Percentiles rank a stretch among this genome's conserved stretches.
Evolutionary conservation across 2,113 vertebrate species (phyloP).

Genomic region (Arenaria interpres): DNA sequence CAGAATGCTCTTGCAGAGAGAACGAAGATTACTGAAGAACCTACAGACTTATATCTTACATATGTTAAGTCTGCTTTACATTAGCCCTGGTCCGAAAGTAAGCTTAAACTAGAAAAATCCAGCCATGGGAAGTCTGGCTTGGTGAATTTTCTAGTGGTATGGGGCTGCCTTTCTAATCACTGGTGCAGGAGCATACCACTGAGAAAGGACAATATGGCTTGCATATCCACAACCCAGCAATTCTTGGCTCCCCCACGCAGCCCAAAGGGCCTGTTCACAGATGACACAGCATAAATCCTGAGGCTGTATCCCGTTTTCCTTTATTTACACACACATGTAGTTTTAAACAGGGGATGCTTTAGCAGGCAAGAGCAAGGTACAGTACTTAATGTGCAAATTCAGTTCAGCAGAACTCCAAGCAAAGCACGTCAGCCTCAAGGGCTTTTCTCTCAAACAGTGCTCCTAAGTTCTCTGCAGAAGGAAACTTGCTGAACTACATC

Average conservation of each 20-base stretch:
- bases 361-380: neutral
- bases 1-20: neutral
- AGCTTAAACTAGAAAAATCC: neutral
- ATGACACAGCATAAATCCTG: neutral
- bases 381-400: slow-evolving; percentile 27
- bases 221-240: neutral
- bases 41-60: neutral
- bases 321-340: neutral
- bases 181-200: neutral
- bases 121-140: neutral
- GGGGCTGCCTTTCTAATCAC: neutral
- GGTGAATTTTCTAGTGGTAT: neutral
- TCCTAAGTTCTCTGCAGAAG: slow-evolving; percentile 36
- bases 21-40: neutral
- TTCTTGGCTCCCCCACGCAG: neutral
- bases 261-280: neutral
- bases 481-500: slow-evolving; percentile 44
- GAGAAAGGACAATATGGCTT: neutral
- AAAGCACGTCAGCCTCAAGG: slow-evolving; percentile 9
- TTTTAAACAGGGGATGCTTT: slow-evolving; percentile 11
- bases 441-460: slow-evolving; percentile 34
- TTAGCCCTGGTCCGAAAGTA: neutral
- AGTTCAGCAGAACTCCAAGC: slow-evolving; percentile 50
- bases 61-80: neutral
- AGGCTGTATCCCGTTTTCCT: neutral